Evolutionary conservation across 2,888 invertebrate species (phyloP).

Genomic region (Nomada ruficornis): DNA sequence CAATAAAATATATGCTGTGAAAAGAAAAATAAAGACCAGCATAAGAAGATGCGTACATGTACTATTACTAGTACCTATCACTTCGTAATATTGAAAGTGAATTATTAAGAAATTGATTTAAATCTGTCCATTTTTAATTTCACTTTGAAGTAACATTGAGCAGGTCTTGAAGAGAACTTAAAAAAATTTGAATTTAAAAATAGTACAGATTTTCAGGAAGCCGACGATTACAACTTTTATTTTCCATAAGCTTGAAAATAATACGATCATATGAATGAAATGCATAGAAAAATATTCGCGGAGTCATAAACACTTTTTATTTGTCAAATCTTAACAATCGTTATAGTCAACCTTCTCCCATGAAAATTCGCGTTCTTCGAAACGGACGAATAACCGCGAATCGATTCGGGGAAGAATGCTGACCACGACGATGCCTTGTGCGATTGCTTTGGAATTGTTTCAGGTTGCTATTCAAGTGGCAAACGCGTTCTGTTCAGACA

Average conservation of each 20-base stretch:
- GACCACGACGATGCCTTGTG: slow-evolving; percentile 69
- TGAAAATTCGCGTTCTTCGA: slow-evolving; percentile 28
- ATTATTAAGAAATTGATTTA: no score
- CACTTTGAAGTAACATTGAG: no score
- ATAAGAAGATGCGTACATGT: no score
- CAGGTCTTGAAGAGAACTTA: no score
- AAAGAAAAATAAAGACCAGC: not conserved
- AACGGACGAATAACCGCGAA: slow-evolving; percentile 74
- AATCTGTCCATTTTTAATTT: no score
- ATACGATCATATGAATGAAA: no score
- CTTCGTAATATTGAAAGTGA: no score
- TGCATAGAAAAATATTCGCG: not conserved
- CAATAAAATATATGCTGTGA: not conserved
- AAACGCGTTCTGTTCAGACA: slow-evolving; percentile 76
- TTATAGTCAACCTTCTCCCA: not conserved
- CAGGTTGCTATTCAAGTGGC: slow-evolving; percentile 80
- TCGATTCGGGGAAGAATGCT: slow-evolving; percentile 75
- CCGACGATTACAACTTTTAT: no score
- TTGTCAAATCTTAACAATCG: not conserved
- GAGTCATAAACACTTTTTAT: not conserved
- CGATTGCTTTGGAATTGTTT: slow-evolving; percentile 81
- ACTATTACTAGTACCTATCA: no score
- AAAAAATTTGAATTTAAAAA: no score
- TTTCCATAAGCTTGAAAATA: no score
- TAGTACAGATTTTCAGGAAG: no score